Percentiles rank a stretch among this genome's conserved stretches.
Evolutionary conservation across 2,113 vertebrate species (phyloP).

Genomic region (Sapajus apella): DNA sequence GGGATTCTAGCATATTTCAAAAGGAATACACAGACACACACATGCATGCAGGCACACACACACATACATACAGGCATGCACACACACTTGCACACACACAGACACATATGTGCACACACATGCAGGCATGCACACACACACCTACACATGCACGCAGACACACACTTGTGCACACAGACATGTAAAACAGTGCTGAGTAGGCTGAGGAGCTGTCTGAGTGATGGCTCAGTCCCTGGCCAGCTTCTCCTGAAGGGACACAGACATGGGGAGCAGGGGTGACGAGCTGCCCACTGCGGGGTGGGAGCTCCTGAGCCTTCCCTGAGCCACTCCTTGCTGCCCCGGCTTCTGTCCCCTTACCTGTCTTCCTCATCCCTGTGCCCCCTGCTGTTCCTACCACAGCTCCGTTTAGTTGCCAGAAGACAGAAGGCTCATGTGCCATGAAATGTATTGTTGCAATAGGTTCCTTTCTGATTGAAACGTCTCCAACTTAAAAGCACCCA

Average conservation of each 20-base stretch:
- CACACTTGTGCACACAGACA: rapidly evolving
- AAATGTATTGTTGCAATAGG: rapidly evolving
- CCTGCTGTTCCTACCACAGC: rapidly evolving
- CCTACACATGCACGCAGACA: too few relatives aligned
- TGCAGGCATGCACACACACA: rapidly evolving
- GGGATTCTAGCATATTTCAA: not conserved
- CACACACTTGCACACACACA: too few relatives aligned
- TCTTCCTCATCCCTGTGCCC: not conserved
- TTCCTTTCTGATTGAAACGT: not conserved
- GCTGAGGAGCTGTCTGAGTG: too few relatives aligned
- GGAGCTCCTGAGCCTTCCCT: not conserved
- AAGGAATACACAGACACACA: not conserved
- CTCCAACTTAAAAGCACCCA: not conserved
- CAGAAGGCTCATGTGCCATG: not conserved
- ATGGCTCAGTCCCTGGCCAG: rapidly evolving
- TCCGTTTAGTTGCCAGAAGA: not conserved
- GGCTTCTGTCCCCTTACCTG: too few relatives aligned
- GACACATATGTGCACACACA: rapidly evolving
- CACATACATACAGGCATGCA: rapidly evolving
- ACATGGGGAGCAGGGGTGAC: rapidly evolving
- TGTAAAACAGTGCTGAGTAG: rapidly evolving
- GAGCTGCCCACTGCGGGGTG: rapidly evolving
- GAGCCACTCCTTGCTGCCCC: not conserved
- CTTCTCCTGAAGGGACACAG: not conserved
- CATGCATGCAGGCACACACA: rapidly evolving